These are phyloP conservation scores for Entomobrya proxima DNA, from an alignment of 2,888 invertebrate species.

Conservation along the genomic window DNA sequence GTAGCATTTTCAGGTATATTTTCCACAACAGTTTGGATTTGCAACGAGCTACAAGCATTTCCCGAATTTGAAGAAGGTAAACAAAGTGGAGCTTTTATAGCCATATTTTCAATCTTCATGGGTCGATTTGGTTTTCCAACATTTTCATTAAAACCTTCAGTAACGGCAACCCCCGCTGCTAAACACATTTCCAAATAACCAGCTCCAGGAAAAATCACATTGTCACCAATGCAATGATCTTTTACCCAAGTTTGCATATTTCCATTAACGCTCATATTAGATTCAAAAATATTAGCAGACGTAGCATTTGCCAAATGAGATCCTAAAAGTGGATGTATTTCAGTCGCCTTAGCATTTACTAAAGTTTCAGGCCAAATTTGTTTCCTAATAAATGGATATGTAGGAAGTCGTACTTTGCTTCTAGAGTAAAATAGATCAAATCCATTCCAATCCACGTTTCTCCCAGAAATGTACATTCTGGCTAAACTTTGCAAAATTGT, in stretches of 20 bases:
- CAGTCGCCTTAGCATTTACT: neutral
- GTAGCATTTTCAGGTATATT: neutral
- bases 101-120: slow-evolving; percentile 46
- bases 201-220: neutral
- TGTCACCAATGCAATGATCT: slow-evolving; percentile 1
- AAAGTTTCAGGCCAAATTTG: slow-evolving; percentile 53
- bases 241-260: neutral
- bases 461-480: neutral
- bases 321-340: slow-evolving; percentile 64
- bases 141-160: neutral
- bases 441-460: slow-evolving; percentile 20
- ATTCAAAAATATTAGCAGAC: slow-evolving; percentile 74
- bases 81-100: slow-evolving; percentile 33
- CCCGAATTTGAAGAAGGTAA: neutral
- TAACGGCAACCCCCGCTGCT: slow-evolving; percentile 2
- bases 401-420: slow-evolving; percentile 52
- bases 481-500: neutral
- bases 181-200: slow-evolving; percentile 21
- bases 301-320: neutral
- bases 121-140: neutral
- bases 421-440: slow-evolving; percentile 31
- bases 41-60: no score
- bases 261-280: slow-evolving; percentile 49
- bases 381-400: slow-evolving; percentile 61
- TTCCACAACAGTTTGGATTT: slow-evolving; percentile 32